A percentile compares a stretch with the other conserved stretches of the same genome.
Evolutionary conservation across 1,140 invertebrate genomes (phyloP).

Genomic region (Eriosoma lanigerum): DNA sequence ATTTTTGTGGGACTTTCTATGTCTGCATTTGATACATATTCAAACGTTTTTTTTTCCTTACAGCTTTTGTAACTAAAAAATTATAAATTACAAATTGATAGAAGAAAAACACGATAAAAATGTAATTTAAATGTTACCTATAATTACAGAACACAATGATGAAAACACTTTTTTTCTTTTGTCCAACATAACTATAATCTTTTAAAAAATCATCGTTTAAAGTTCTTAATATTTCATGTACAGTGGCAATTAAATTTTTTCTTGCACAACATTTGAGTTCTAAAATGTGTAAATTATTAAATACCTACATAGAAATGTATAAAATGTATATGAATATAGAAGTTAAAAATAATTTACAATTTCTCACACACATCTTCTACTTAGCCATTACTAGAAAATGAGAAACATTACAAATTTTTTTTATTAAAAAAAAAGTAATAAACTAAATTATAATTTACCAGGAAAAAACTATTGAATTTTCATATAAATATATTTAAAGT

Average conservation of each 20-base stretch:
- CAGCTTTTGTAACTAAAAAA: background rate
- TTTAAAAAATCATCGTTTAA: background rate
- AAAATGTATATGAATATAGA: background rate
- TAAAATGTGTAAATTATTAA: background rate
- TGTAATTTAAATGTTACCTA: background rate
- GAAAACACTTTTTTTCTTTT: background rate
- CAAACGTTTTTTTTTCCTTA: background rate
- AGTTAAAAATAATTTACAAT: background rate
- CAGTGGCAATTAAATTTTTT: background rate
- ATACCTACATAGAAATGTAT: no score
- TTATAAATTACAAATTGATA: background rate
- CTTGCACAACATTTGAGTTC: background rate
- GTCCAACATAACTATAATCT: background rate
- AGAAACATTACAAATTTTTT: no score
- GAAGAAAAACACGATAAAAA: no score
- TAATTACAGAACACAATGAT: background rate
- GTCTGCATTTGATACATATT: background rate
- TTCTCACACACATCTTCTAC: no score
- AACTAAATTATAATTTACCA: no score
- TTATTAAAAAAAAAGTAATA: no score
- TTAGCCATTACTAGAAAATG: no score
- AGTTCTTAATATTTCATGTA: background rate
- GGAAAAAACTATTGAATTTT: no score
- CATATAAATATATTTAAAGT: no score
- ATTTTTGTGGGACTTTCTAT: background rate